Evolutionary conservation across 2,113 vertebrate species (phyloP).

Genomic region (rat (Rattus norvegicus)): DNA sequence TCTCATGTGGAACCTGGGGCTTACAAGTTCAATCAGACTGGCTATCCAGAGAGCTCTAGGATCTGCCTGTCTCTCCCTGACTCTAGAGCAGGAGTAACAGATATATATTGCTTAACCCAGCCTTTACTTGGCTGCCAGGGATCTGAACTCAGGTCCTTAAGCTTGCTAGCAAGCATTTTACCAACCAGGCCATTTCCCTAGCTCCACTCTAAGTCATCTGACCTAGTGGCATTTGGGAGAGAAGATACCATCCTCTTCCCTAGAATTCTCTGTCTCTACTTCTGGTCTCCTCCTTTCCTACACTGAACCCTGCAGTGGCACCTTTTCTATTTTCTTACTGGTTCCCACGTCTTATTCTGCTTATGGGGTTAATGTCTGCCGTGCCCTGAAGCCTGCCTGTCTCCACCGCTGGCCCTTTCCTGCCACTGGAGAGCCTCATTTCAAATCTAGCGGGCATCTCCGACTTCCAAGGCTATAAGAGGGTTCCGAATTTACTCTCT

Average conservation of each 20-base stretch:
- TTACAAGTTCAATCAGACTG: background rate
- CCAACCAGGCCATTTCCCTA: background rate
- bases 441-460: background rate
- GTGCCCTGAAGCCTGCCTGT: background rate
- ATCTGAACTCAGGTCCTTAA: background rate
- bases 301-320: no score
- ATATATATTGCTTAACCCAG: no score
- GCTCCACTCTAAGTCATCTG: background rate
- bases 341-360: background rate
- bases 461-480: background rate
- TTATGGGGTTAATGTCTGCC: background rate
- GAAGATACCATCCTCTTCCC: background rate
- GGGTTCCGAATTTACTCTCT: background rate
- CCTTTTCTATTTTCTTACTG: background rate
- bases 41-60: background rate
- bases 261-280: background rate
- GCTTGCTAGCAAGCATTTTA: background rate
- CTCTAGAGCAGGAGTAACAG: background rate
- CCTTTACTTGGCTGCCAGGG: background rate
- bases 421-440: background rate
- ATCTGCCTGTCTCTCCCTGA: background rate
- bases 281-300: background rate
- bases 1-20: background rate
- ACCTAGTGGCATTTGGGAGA: background rate
- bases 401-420: background rate